Percentiles rank a stretch among this genome's conserved stretches.
phyloP scores from a whole-genome alignment of 2,888 invertebrate genomes.

The Drosophila picticornis region DNA sequence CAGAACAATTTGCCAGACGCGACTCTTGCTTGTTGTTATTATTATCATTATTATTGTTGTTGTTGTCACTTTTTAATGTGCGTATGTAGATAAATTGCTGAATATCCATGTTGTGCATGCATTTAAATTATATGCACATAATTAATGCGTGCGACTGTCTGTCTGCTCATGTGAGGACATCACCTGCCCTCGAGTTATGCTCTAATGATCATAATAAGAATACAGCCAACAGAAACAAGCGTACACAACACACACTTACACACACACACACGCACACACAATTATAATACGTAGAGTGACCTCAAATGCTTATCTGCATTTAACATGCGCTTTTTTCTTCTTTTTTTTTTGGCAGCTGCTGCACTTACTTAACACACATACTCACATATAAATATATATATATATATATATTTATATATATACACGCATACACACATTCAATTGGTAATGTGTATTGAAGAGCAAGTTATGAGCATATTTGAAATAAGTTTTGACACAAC shows the following conservation, averaged over 20 bases:
- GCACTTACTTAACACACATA: slow-evolving; percentile 53
- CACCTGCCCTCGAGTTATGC: slow-evolving; percentile 78
- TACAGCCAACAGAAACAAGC: slow-evolving; percentile 50
- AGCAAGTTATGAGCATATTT: slow-evolving; percentile 18
- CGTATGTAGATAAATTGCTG: slow-evolving; percentile 32
- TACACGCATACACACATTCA: slow-evolving; percentile 20
- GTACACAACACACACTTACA: slow-evolving; percentile 24
- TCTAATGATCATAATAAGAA: slow-evolving; percentile 72
- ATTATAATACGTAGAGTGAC: slow-evolving; percentile 48
- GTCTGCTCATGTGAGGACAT: slow-evolving; percentile 67
- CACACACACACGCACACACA: slow-evolving; percentile 18
- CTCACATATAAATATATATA: slow-evolving; percentile 23
- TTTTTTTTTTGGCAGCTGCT: slow-evolving; percentile 63
- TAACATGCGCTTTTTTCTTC: slow-evolving; percentile 70
- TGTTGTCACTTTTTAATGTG: slow-evolving; percentile 48
- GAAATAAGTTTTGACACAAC: slow-evolving; percentile 19
- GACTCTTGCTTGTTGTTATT: slow-evolving; percentile 7
- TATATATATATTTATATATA: slow-evolving; percentile 2
- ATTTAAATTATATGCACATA: slow-evolving; percentile 47
- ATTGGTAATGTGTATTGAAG: slow-evolving; percentile 16
- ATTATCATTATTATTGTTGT: slow-evolving; percentile 8
- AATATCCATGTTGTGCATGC: slow-evolving; percentile 29
- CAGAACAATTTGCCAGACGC: slow-evolving; percentile 62
- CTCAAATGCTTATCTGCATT: slow-evolving; percentile 80
- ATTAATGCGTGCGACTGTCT: slow-evolving; percentile 66